Conservation (phyloP, 2,888 invertebrate species). For the Hypomecis atomaria region DNA sequence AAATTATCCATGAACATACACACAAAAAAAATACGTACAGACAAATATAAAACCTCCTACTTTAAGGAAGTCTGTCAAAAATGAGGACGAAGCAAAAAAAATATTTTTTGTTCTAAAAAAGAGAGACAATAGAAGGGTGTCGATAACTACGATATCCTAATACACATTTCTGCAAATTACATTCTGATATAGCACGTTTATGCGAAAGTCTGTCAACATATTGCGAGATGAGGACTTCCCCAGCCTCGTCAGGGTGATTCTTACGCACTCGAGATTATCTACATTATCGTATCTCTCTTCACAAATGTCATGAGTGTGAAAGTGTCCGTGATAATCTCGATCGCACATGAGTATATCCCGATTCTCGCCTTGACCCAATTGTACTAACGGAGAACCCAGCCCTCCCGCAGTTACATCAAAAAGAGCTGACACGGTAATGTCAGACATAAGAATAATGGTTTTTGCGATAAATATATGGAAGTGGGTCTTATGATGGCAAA, state of each 20-base stretch:
- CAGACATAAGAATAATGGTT: constrained; percentile 31
- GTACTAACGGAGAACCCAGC: constrained; percentile 23
- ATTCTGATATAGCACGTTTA: not conserved
- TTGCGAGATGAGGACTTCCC: constrained; percentile 2
- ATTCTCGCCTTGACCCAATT: constrained; percentile 34
- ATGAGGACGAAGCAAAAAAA: too few relatives aligned
- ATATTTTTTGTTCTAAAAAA: not conserved
- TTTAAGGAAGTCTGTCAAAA: too few relatives aligned
- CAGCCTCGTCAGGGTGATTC: not conserved
- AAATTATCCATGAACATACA: too few relatives aligned
- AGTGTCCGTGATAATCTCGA: not conserved
- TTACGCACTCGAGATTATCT: not conserved
- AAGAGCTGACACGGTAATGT: constrained; percentile 29
- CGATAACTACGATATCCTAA: constrained; percentile 1
- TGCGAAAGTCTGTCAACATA: constrained; percentile 14
- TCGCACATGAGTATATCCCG: not conserved
- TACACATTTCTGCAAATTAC: constrained; percentile 8
- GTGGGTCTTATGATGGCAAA: constrained; percentile 1
- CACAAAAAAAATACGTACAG: too few relatives aligned
- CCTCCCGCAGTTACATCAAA: constrained; percentile 33
- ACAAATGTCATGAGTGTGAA: not conserved
- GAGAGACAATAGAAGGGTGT: not conserved
- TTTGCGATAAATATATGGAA: constrained; percentile 19
- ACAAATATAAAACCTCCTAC: too few relatives aligned
- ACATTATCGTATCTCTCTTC: not conserved